Conservation (phyloP, 2,797 vertebrate species). For the Caiman crocodilus region DNA sequence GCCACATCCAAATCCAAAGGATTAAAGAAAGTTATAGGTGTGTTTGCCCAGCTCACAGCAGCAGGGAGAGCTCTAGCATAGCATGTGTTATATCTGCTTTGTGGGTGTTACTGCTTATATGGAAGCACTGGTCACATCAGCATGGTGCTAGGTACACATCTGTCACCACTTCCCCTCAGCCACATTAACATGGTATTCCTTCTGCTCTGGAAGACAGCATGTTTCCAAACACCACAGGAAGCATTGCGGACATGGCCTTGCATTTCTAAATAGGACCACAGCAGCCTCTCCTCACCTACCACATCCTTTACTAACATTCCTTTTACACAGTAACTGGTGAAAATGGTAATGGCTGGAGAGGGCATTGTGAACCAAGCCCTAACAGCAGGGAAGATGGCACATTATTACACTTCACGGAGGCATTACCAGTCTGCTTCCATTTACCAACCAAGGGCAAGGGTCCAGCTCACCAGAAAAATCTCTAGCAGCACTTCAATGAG, state of each 20-base stretch:
- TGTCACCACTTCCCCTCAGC: too few species aligned
- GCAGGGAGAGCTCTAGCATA: too few species aligned
- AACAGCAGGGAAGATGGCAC: not conserved
- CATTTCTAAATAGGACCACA: not conserved
- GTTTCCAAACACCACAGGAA: too few species aligned
- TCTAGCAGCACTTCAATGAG: rapidly evolving
- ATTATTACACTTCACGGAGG: not conserved
- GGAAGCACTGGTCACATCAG: too few species aligned
- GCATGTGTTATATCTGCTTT: too few species aligned
- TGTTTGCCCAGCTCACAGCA: too few species aligned
- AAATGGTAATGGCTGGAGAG: rapidly evolving
- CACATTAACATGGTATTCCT: too few species aligned
- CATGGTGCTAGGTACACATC: too few species aligned
- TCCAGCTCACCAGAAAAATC: not conserved
- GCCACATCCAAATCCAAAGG: not conserved
- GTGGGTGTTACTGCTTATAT: too few species aligned
- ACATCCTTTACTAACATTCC: not conserved
- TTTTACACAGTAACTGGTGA: too few species aligned
- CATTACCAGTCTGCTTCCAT: not conserved
- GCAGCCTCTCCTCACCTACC: not conserved
- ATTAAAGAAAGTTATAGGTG: not conserved
- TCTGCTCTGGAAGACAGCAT: too few species aligned
- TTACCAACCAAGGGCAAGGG: not conserved
- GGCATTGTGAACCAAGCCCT: not conserved
- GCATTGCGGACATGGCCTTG: not conserved